Conservation (phyloP, 2,113 vertebrate species). For the Oreotragus oreotragus region DNA sequence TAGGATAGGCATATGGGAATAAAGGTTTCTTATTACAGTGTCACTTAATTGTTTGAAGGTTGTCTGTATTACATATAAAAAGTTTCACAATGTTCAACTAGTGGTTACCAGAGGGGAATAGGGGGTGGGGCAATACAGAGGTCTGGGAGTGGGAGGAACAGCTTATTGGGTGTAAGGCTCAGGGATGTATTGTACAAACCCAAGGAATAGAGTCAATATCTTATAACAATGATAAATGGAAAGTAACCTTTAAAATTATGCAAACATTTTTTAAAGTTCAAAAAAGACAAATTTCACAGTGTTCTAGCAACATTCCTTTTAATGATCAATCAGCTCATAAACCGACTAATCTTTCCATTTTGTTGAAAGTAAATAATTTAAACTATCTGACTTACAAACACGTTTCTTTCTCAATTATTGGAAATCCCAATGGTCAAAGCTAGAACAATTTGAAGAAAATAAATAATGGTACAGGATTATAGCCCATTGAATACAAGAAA, state of each 20-base stretch:
- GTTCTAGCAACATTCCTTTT: background rate
- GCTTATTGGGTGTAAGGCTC: background rate
- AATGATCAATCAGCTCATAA: background rate
- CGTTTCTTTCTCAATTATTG: background rate
- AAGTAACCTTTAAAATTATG: background rate
- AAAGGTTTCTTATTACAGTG: background rate
- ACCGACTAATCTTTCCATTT: background rate
- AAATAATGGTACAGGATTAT: background rate
- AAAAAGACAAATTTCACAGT: background rate
- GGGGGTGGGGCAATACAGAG: background rate
- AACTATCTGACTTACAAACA: background rate
- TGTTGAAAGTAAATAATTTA: background rate
- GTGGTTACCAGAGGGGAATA: background rate
- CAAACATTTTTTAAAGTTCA: background rate
- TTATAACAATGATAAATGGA: background rate
- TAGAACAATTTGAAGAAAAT: background rate
- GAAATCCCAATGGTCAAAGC: background rate
- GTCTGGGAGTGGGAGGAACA: background rate
- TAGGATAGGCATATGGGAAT: background rate
- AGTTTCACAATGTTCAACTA: background rate
- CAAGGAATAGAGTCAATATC: background rate
- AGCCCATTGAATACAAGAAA: background rate
- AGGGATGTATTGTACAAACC: background rate
- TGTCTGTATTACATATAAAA: background rate
- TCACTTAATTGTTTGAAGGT: background rate